Evolutionary conservation across 1,140 invertebrate genomes (phyloP).

Genomic region (Pollicipes pollicipes): DNA sequence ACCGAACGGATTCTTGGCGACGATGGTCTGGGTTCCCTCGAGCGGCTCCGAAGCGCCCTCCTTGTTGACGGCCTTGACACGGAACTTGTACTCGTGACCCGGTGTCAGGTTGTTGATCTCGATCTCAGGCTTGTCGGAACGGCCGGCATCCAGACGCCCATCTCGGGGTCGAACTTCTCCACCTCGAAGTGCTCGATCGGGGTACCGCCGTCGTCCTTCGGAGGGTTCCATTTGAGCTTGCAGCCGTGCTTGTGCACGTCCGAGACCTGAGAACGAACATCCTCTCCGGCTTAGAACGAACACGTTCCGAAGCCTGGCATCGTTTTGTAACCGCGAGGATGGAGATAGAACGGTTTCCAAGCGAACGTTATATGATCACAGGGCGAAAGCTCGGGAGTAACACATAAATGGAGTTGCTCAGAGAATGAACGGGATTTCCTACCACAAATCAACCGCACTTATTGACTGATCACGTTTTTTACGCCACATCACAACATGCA

Average conservation of each 20-base stretch:
- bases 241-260: slow-evolving; percentile 86
- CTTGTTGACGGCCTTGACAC: slow-evolving; percentile 85
- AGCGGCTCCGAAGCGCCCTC: slow-evolving; percentile 94
- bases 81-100: slow-evolving; percentile 83
- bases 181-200: slow-evolving; percentile 32
- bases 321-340: too few species aligned
- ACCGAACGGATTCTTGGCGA: slow-evolving; percentile 91
- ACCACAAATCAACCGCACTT: too few species aligned
- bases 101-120: slow-evolving; percentile 73
- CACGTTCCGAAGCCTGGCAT: too few species aligned
- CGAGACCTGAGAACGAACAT: slow-evolving; percentile 50
- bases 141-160: slow-evolving; percentile 77
- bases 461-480: too few species aligned
- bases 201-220: slow-evolving; percentile 59
- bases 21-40: slow-evolving; percentile 64
- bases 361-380: too few species aligned
- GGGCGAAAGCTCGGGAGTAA: too few species aligned
- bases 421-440: too few species aligned
- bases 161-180: slow-evolving; percentile 82
- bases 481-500: too few species aligned
- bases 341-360: too few species aligned
- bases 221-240: slow-evolving; percentile 84
- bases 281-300: too few species aligned
- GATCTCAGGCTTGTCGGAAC: slow-evolving; percentile 55
- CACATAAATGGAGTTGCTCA: too few species aligned